Evolutionary conservation across 2,113 vertebrate genomes (phyloP), one percentile per base, ranked within the genome.

Genomic region (Laticauda laticaudata): DNA sequence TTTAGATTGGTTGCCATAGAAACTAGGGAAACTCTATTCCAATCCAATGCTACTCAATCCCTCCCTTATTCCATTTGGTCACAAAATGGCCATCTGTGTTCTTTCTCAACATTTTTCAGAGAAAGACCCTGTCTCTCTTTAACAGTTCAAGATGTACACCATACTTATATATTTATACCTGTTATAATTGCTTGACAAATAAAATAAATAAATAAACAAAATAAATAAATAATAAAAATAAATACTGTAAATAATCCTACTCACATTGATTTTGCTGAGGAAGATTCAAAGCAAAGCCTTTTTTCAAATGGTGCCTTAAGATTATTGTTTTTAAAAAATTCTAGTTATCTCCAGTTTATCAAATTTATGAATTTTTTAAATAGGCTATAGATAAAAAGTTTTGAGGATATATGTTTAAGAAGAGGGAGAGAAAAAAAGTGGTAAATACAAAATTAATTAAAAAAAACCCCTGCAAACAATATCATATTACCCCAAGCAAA

Each of bases 1-100:
- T 95, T 95, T 95, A 93, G 93, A 91, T 90, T 93, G 64, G 95
- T 97, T 96, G 75, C 96, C 93, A 97, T 96, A 92, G 97, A 95
- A 97, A 97, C 96, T 93, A 89, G 90, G 95, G 94, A 92, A 94
- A 87, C 53, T 91, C 88, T 85, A 93, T 94, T 96, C 90, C 48
- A 94, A 91, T 86, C 86, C 95, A 95, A 93, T 92, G 51, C 21
- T 51, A 55, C 26, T 43, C 86, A 48, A 29, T 57, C 91, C 61
- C 23, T 89, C n/a, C 29, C 59, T 56, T 39, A 87, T 95, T 75
- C 34, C 85, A 91, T 90, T 89, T 94, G 53, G 92, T 88, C 75
- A 53, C 51, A 69, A 95, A 92, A 94, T 86, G 53, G 81, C 89
- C 24, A 20, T 26, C 45, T 39, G 89, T 86, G 12, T 55, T 85